Evolutionary conservation across 2,113 vertebrate species (phyloP).

Genomic region (Verasper variegatus): DNA sequence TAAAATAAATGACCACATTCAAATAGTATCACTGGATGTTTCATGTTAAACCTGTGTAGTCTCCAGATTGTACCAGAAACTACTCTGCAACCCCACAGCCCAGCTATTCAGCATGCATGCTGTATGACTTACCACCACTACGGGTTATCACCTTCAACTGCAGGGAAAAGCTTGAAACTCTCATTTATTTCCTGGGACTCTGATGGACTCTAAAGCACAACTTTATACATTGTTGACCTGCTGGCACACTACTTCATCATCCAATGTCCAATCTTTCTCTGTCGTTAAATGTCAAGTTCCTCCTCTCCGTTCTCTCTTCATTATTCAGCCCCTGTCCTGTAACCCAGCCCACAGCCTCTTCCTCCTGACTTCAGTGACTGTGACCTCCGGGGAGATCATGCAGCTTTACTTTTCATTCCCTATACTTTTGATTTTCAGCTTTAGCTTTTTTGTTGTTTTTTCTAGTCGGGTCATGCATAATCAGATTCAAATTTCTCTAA

Average conservation of each 20-base stretch:
- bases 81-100: background rate
- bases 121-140: background rate
- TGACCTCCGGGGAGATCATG: background rate
- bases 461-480: background rate
- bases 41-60: background rate
- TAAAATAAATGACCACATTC: background rate
- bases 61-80: background rate
- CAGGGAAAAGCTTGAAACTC: constrained; percentile 6
- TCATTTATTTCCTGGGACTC: constrained; percentile 27
- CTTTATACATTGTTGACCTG: constrained; percentile 37
- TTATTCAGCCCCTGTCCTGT: constrained; percentile 27
- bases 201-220: constrained; percentile 18
- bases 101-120: background rate
- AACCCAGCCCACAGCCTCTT: background rate
- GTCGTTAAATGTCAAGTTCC: constrained; percentile 17
- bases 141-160: constrained; percentile 25
- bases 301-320: constrained; percentile 20
- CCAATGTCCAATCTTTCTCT: constrained; percentile 8
- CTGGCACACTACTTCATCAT: constrained; percentile 34
- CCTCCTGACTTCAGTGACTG: constrained; percentile 2
- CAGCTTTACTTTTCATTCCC: background rate
- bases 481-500: background rate
- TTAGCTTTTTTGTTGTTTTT: background rate
- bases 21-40: background rate
- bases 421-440: background rate